Conservation (phyloP, 2,797 vertebrate species). For the Buphagus erythrorhynchus region DNA sequence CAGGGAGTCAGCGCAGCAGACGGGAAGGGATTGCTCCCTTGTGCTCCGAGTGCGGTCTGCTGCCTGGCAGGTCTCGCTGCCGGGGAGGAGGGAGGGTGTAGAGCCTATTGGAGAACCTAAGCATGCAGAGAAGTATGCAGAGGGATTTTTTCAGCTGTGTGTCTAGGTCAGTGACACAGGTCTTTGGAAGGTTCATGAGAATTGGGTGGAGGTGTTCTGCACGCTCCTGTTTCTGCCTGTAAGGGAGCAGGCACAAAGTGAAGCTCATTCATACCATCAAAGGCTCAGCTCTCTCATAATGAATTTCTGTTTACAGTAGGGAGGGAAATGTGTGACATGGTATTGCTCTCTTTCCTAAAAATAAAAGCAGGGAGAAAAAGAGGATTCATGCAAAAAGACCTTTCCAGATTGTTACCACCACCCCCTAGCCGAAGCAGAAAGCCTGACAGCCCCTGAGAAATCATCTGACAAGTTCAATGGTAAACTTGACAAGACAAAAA, state of each 20-base stretch:
- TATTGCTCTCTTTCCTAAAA: neutral
- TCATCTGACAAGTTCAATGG: neutral
- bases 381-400: neutral
- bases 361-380: neutral
- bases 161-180: neutral
- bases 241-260: neutral
- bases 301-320: neutral
- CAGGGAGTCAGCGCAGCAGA: accelerated
- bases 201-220: neutral
- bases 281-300: neutral
- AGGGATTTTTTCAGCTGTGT: neutral
- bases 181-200: accelerated
- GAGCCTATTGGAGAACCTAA: neutral
- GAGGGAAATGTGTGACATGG: neutral
- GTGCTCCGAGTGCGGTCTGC: neutral
- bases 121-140: neutral
- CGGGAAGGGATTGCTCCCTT: accelerated
- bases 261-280: neutral
- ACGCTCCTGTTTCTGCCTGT: neutral
- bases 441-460: neutral
- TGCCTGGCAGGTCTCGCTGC: neutral
- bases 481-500: neutral
- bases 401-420: neutral
- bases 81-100: accelerated
- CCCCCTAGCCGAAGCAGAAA: neutral